These are phyloP conservation scores for Zaprionus vittiger DNA, from an alignment of 1,140 invertebrate genomes.

Conservation along the genomic window DNA sequence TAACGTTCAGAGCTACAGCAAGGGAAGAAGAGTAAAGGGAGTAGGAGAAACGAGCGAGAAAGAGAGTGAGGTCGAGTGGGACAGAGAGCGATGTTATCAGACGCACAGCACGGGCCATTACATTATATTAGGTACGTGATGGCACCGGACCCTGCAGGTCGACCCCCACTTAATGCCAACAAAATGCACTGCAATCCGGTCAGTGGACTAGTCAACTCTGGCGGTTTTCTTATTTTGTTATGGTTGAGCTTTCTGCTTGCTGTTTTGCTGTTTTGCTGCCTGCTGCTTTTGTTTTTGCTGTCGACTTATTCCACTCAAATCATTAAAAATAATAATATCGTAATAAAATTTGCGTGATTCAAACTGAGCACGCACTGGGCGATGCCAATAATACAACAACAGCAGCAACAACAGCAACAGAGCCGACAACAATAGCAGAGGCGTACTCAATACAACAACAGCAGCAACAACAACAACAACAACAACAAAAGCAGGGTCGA, in stretches of 20 bases:
- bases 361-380: slow-evolving; percentile 76
- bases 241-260: slow-evolving; percentile 12
- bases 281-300: slow-evolving; percentile 21
- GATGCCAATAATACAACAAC: slow-evolving; percentile 68
- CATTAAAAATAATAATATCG: slow-evolving; percentile 82
- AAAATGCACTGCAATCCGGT: slow-evolving; percentile 50
- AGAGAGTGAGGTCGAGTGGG: neutral
- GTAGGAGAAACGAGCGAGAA: neutral
- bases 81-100: slow-evolving; percentile 29
- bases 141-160: slow-evolving; percentile 7
- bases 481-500: slow-evolving; percentile 26
- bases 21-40: neutral
- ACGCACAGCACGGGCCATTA: slow-evolving; percentile 38
- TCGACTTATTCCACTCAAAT: slow-evolving; percentile 72
- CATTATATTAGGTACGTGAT: slow-evolving; percentile 47
- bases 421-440: slow-evolving; percentile 49
- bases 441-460: slow-evolving; percentile 70
- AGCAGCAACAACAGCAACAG: slow-evolving; percentile 36
- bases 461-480: slow-evolving; percentile 28
- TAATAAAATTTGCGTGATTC: slow-evolving; percentile 82
- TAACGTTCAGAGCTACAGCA: neutral
- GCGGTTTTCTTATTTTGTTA: slow-evolving; percentile 32
- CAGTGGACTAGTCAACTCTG: slow-evolving; percentile 43
- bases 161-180: slow-evolving; percentile 26
- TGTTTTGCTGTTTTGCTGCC: neutral